Conservation (phyloP, 2,113 vertebrate species). For the Uropsilus gracilis region DNA sequence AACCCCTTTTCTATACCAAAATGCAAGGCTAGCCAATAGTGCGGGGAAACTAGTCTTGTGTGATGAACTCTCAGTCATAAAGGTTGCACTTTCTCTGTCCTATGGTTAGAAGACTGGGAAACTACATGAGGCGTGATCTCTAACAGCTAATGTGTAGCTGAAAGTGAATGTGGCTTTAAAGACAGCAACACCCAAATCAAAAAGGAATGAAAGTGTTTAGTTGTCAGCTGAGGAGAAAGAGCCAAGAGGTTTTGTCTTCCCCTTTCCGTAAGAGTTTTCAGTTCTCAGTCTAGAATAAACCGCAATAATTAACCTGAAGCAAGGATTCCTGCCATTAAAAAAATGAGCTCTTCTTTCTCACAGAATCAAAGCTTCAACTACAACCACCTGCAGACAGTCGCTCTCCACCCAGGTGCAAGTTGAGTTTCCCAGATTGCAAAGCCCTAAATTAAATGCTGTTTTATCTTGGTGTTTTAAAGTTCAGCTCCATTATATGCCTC, state of each 20-base stretch:
- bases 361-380: conserved; percentile 45
- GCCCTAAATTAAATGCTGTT: background rate
- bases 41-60: background rate
- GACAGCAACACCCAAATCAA: background rate
- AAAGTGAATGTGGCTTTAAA: background rate
- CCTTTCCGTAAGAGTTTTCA: conserved; percentile 33
- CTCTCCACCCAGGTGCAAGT: background rate
- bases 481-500: background rate
- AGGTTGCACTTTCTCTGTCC: background rate
- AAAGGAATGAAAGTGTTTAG: conserved; percentile 1
- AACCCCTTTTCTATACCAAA: background rate
- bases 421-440: background rate
- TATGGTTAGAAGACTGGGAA: background rate
- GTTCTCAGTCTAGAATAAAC: background rate
- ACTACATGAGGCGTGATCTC: background rate
- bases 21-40: background rate
- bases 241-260: background rate
- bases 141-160: background rate
- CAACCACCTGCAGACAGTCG: fast-evolving
- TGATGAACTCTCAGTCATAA: background rate
- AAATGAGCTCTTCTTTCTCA: background rate
- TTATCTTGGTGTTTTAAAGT: conserved; percentile 24
- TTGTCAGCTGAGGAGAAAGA: background rate
- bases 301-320: background rate
- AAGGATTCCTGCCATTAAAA: background rate